These are phyloP conservation scores for Agonopterix alstromeriana DNA, from an alignment of 2,888 invertebrate species.

Conservation along the genomic window DNA sequence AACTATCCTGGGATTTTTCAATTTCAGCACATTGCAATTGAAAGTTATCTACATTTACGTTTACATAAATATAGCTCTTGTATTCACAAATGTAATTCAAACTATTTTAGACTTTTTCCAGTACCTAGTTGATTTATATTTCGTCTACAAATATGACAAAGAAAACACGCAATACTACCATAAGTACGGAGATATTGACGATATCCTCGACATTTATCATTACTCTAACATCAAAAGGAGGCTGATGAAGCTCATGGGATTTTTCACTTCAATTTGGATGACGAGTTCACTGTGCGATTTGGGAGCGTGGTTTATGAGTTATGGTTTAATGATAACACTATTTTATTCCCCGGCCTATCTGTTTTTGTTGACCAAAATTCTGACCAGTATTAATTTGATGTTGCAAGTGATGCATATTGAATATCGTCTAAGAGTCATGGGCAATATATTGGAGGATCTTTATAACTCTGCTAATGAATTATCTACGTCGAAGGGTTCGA, in stretches of 20 bases:
- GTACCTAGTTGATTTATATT: slow-evolving; percentile 45
- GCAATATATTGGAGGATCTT: slow-evolving; percentile 29
- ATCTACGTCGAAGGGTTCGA: not conserved
- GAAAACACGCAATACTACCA: slow-evolving; percentile 37
- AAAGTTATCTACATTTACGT: slow-evolving; percentile 32
- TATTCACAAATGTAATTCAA: slow-evolving; percentile 42
- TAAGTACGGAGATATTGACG: slow-evolving; percentile 42
- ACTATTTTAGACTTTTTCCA: slow-evolving; percentile 42
- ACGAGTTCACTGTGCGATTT: slow-evolving; percentile 34
- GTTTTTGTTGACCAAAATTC: slow-evolving; percentile 48
- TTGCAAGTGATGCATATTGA: slow-evolving; percentile 45
- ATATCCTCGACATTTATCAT: slow-evolving; percentile 28
- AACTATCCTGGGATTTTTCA: slow-evolving; percentile 24
- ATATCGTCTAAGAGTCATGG: slow-evolving; percentile 37
- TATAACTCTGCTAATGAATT: slow-evolving; percentile 15
- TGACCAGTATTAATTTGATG: slow-evolving; percentile 45
- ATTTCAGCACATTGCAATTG: slow-evolving; percentile 29
- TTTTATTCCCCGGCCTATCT: slow-evolving; percentile 35
- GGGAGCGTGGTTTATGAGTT: slow-evolving; percentile 35
- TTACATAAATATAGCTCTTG: slow-evolving; percentile 31
- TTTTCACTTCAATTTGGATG: slow-evolving; percentile 34
- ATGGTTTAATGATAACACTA: slow-evolving; percentile 28
- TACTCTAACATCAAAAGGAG: slow-evolving; percentile 22
- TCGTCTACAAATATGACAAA: slow-evolving; percentile 42
- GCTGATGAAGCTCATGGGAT: slow-evolving; percentile 24